These are phyloP conservation scores for Conchocele bisecta DNA, from an alignment of 2,888 invertebrate genomes.

Conservation along the genomic window DNA sequence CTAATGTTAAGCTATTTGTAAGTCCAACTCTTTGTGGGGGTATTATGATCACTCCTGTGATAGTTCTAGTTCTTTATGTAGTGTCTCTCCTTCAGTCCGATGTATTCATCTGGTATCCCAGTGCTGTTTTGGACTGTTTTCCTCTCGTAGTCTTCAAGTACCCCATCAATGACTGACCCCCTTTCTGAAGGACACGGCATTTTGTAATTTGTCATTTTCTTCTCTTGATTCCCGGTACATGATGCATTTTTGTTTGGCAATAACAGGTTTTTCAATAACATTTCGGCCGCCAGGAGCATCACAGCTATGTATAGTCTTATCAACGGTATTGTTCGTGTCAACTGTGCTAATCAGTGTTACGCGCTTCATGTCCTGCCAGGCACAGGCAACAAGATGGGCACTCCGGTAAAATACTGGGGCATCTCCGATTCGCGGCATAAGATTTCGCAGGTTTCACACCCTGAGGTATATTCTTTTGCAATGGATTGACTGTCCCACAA, in stretches of 20 bases:
- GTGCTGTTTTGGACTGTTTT: neutral
- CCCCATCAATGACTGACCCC: constrained; percentile 15
- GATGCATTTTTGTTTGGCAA: constrained; percentile 39
- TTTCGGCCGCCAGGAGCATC: constrained; percentile 4
- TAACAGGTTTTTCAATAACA: constrained; percentile 25
- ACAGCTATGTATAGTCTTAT: constrained; percentile 16
- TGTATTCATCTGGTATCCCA: neutral
- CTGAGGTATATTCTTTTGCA: constrained; percentile 37
- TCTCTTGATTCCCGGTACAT: constrained; percentile 47
- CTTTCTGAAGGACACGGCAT: neutral
- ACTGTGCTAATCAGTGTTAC: constrained; percentile 31
- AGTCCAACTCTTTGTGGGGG: too few species aligned
- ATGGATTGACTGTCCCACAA: constrained; percentile 42
- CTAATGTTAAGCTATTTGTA: too few species aligned
- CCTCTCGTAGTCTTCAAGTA: neutral
- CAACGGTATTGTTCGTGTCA: constrained; percentile 9
- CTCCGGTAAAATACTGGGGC: constrained; percentile 51
- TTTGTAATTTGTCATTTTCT: neutral
- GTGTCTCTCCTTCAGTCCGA: constrained; percentile 3
- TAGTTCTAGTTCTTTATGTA: neutral
- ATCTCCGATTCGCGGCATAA: constrained; percentile 37
- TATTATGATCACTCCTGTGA: too few species aligned
- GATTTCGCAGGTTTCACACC: constrained; percentile 19
- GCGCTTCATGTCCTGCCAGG: constrained; percentile 56
- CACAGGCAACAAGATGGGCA: constrained; percentile 45